Conservation (phyloP, 2,113 vertebrate species). For the Thunnus thynnus region DNA sequence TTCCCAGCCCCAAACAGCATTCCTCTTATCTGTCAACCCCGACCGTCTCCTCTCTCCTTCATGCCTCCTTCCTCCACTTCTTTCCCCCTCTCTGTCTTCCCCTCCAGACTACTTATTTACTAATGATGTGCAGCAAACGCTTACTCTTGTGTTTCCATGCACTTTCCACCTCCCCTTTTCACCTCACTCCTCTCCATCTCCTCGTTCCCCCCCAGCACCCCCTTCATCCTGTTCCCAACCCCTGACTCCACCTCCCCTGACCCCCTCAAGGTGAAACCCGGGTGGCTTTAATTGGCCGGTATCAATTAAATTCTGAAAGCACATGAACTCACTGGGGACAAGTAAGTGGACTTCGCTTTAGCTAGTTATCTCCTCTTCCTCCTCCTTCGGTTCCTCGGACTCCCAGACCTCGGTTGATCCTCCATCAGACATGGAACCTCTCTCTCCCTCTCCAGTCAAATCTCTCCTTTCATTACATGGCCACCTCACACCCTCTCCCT, state of each 20-base stretch:
- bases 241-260: slow-evolving; percentile 57
- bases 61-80: not conserved
- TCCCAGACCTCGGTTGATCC: slow-evolving; percentile 34
- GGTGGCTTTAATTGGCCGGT: slow-evolving; percentile 78
- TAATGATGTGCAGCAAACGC: slow-evolving; percentile 77
- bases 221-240: slow-evolving; percentile 49
- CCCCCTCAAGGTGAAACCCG: slow-evolving; percentile 75
- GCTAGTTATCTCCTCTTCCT: slow-evolving; percentile 71
- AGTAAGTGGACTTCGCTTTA: slow-evolving; percentile 30
- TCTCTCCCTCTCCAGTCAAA: slow-evolving; percentile 36
- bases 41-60: not conserved
- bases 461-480: slow-evolving; percentile 58
- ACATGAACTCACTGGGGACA: slow-evolving; percentile 59
- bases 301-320: slow-evolving; percentile 81
- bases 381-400: slow-evolving; percentile 42
- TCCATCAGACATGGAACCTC: slow-evolving; percentile 22
- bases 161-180: slow-evolving; percentile 41
- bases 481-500: slow-evolving; percentile 32
- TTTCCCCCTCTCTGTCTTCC: slow-evolving; percentile 28
- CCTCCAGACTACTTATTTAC: slow-evolving; percentile 68
- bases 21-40: not conserved
- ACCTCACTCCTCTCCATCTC: slow-evolving; percentile 47
- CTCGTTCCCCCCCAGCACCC: slow-evolving; percentile 30
- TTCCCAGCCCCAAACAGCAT: slow-evolving; percentile 5
- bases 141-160: slow-evolving; percentile 71